These are phyloP conservation scores for Pelecanus crispus DNA, from an alignment of 2,113 vertebrate species.

Conservation along the genomic window DNA sequence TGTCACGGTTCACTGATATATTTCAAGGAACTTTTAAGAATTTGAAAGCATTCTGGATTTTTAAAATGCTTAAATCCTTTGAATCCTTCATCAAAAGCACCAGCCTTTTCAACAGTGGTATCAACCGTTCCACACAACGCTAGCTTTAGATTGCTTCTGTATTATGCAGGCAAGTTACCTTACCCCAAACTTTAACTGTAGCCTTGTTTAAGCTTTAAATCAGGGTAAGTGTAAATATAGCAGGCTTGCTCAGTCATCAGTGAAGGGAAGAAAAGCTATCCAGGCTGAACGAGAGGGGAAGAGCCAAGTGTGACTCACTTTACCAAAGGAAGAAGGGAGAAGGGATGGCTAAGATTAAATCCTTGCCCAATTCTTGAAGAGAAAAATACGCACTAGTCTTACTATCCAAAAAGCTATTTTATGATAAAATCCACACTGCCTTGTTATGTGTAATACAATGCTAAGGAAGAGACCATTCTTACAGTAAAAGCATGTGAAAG, in stretches of 20 bases:
- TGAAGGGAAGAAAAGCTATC: neutral
- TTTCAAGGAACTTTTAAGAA: neutral
- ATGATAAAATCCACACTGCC: neutral
- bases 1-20: neutral
- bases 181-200: neutral
- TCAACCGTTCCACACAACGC: fast-evolving
- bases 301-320: neutral
- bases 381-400: neutral
- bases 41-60: neutral
- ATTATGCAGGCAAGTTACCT: neutral
- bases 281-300: neutral
- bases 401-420: neutral
- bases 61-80: neutral
- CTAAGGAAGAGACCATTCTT: neutral
- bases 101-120: neutral
- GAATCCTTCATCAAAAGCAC: neutral
- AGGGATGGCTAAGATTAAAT: neutral
- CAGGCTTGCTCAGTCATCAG: neutral
- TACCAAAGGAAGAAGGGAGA: neutral
- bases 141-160: neutral
- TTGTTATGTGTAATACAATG: neutral
- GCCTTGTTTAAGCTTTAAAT: neutral
- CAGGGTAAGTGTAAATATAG: neutral
- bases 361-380: neutral
- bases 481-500: neutral